A percentile compares a stretch with the other conserved stretches of the same genome.
phyloP scores from a whole-genome alignment of 2,113 vertebrate species.

The Cyprinodon tularosa region DNA sequence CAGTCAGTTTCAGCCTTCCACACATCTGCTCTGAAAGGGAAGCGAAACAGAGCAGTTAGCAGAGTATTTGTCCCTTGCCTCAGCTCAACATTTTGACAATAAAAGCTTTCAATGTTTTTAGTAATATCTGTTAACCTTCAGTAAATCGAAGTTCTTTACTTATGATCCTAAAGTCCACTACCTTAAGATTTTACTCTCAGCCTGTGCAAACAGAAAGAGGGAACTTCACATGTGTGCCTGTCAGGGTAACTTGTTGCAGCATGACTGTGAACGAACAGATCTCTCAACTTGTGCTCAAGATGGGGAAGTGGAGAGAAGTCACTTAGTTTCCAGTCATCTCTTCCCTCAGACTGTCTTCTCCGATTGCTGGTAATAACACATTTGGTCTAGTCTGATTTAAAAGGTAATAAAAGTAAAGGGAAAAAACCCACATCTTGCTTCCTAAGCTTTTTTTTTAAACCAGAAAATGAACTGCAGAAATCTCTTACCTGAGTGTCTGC shows the following conservation, averaged over 20 bases:
- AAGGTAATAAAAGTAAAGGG: background rate
- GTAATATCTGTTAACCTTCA: background rate
- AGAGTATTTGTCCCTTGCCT: background rate
- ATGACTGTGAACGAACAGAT: constrained; percentile 36
- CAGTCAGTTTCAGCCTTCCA: constrained; percentile 37
- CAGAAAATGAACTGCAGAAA: constrained; percentile 26
- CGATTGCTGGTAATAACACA: background rate
- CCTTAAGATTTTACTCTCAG: constrained; percentile 36
- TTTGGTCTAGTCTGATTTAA: background rate
- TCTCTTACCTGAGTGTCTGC: constrained; percentile 70
- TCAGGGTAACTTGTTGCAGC: constrained; percentile 64
- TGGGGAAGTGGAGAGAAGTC: constrained; percentile 57
- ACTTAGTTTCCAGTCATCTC: constrained; percentile 41
- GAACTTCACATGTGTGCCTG: constrained; percentile 45
- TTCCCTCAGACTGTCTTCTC: background rate
- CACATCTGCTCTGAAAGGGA: constrained; percentile 62
- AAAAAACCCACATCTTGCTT: background rate
- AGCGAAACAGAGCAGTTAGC: constrained; percentile 70
- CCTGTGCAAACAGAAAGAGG: constrained; percentile 44
- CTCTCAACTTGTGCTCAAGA: constrained; percentile 26
- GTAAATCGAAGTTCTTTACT: constrained; percentile 38
- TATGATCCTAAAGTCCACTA: constrained; percentile 49
- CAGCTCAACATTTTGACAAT: background rate
- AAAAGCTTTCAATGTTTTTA: constrained; percentile 9
- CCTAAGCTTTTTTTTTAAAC: background rate